These are phyloP conservation scores for Hippasteria phrygiana DNA, from an alignment of 53 echinoderm and acorn worm genomes.

Conservation along the genomic window DNA sequence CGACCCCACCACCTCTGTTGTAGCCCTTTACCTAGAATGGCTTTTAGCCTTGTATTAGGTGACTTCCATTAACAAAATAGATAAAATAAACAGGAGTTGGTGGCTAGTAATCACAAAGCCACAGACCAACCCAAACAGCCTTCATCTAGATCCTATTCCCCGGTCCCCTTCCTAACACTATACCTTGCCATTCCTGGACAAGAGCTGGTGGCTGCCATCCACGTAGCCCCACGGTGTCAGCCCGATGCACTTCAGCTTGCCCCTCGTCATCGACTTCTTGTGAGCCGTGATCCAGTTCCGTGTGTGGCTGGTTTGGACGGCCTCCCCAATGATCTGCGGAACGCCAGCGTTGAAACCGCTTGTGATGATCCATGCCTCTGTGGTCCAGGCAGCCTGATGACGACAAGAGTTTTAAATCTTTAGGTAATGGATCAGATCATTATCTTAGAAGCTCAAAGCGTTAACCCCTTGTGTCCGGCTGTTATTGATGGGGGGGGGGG, in stretches of 20 bases:
- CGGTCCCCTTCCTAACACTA: background rate
- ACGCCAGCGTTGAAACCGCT: conserved; percentile 87
- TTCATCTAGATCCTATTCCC: background rate
- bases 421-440: no score
- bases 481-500: no score
- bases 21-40: no score
- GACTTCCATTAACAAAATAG: no score
- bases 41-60: no score
- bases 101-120: no score
- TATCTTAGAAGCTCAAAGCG: no score
- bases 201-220: conserved; percentile 75
- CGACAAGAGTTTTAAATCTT: no score
- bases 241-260: conserved; percentile 78
- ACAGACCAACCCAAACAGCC: background rate
- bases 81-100: no score
- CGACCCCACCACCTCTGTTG: no score
- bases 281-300: conserved; percentile 71
- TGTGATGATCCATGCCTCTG: conserved; percentile 84
- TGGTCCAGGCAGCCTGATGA: conserved; percentile 79
- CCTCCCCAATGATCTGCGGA: conserved; percentile 73
- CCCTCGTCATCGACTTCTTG: background rate
- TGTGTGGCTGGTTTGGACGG: conserved; percentile 74
- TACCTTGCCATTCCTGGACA: conserved; percentile 76
- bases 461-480: no score
- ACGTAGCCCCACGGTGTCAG: conserved; percentile 89